Conservation (phyloP, 1,140 invertebrate species). For the Stegodyphus dumicola region DNA sequence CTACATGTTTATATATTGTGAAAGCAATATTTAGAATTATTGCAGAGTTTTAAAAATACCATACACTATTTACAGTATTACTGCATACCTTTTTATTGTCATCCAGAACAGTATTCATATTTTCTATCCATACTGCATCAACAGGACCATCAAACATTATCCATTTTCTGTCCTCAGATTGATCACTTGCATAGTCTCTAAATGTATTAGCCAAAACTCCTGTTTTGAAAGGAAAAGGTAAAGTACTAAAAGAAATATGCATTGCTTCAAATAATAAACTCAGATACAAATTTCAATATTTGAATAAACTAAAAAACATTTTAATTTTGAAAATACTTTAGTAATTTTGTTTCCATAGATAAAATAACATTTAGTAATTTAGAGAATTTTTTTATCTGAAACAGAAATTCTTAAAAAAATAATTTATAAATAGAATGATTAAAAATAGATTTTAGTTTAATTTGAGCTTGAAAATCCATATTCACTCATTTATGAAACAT, state of each 20-base stretch:
- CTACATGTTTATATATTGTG: too few species aligned
- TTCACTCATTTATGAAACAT: too few species aligned
- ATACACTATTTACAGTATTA: neutral
- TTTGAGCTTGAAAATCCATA: too few species aligned
- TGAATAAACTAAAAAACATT: conserved; percentile 55
- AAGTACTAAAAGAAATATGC: too few species aligned
- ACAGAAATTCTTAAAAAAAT: too few species aligned
- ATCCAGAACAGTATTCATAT: conserved; percentile 96
- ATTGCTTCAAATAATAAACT: neutral
- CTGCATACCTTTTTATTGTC: conserved; percentile 86
- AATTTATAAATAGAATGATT: too few species aligned
- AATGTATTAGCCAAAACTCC: conserved; percentile 54
- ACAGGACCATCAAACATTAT: conserved; percentile 95
- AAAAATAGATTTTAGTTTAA: too few species aligned
- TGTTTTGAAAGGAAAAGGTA: neutral
- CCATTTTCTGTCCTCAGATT: conserved; percentile 83
- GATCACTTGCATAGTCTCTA: conserved; percentile 46
- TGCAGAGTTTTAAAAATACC: neutral
- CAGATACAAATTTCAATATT: neutral
- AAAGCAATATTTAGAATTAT: neutral
- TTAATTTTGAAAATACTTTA: neutral
- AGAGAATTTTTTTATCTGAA: too few species aligned
- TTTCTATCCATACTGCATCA: conserved; percentile 97
- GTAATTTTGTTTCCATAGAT: too few species aligned
- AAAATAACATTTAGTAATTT: too few species aligned